These are phyloP conservation scores for Diadegma fenestrale DNA, from an alignment of 2,888 invertebrate genomes.

Conservation along the genomic window DNA sequence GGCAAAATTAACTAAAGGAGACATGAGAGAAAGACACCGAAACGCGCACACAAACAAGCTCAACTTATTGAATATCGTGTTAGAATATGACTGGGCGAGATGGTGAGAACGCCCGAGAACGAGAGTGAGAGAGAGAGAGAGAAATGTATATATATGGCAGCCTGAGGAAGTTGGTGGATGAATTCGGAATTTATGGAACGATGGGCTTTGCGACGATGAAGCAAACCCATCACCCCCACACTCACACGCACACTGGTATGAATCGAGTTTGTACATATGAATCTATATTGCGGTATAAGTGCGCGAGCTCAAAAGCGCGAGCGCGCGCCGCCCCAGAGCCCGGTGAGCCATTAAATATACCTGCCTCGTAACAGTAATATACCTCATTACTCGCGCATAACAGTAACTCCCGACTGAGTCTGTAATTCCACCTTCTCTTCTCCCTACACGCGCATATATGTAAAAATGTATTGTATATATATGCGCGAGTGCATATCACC, in stretches of 20 bases:
- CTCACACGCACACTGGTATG: neutral
- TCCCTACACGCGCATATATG: conserved; percentile 33
- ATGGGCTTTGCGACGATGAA: conserved; percentile 70
- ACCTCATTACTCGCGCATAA: conserved; percentile 80
- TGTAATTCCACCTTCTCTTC: conserved; percentile 75
- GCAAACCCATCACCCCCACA: conserved; percentile 57
- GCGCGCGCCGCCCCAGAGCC: conserved; percentile 65
- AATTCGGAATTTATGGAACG: conserved; percentile 81
- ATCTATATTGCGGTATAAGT: conserved; percentile 63
- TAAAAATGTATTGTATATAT: conserved; percentile 14
- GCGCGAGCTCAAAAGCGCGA: conserved; percentile 63
- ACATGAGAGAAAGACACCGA: conserved; percentile 13
- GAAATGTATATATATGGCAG: conserved; percentile 23
- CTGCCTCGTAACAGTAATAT: conserved; percentile 78
- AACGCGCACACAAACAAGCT: neutral
- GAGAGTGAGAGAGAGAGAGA: too few species aligned
- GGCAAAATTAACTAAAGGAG: conserved; percentile 33
- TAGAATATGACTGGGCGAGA: conserved; percentile 34
- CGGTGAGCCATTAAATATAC: conserved; percentile 78
- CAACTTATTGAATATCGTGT: neutral
- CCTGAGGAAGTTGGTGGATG: conserved; percentile 68
- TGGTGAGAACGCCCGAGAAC: conserved; percentile 30
- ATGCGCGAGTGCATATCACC: conserved; percentile 15
- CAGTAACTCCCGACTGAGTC: conserved; percentile 76
- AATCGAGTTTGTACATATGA: conserved; percentile 23